phyloP scores from a whole-genome alignment of 2,797 vertebrate species.

The Serranus cabrilla region DNA sequence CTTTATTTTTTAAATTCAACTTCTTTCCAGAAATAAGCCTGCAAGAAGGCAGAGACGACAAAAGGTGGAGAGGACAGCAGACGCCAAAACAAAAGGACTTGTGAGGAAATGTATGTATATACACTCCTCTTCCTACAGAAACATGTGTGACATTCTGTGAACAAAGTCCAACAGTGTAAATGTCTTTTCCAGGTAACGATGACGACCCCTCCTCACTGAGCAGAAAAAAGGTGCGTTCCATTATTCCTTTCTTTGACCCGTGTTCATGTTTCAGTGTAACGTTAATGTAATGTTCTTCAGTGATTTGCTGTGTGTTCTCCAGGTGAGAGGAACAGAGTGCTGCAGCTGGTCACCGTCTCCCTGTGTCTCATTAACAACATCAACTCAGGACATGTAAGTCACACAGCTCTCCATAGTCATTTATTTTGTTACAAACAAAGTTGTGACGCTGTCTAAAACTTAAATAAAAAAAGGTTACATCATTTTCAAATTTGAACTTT shows the following conservation, averaged over 20 bases:
- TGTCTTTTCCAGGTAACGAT: slow-evolving; percentile 73
- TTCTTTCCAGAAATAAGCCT: slow-evolving; percentile 61
- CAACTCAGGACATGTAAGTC: slow-evolving; percentile 82
- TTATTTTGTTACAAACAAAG: neutral
- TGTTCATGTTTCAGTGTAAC: neutral
- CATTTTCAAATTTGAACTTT: too few relatives aligned
- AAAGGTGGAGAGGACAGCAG: slow-evolving; percentile 59
- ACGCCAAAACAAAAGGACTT: slow-evolving; percentile 76
- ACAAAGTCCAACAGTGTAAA: slow-evolving; percentile 5
- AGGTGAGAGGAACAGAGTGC: slow-evolving; percentile 80
- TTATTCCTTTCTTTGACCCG: neutral
- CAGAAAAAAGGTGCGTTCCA: slow-evolving; percentile 81
- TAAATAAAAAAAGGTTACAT: too few relatives aligned
- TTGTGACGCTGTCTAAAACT: too few relatives aligned
- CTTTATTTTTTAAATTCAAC: neutral
- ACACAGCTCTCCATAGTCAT: neutral
- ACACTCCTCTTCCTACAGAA: neutral
- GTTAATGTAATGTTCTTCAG: neutral
- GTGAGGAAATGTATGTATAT: slow-evolving; percentile 81
- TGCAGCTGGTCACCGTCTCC: slow-evolving; percentile 72
- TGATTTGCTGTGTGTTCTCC: slow-evolving; percentile 2
- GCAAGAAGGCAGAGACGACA: slow-evolving; percentile 54
- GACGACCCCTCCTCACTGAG: slow-evolving; percentile 72
- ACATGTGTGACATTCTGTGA: neutral
- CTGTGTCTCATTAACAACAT: slow-evolving; percentile 56